phyloP scores from a whole-genome alignment of 2,113 vertebrate genomes.

The Mus spicilegus region DNA sequence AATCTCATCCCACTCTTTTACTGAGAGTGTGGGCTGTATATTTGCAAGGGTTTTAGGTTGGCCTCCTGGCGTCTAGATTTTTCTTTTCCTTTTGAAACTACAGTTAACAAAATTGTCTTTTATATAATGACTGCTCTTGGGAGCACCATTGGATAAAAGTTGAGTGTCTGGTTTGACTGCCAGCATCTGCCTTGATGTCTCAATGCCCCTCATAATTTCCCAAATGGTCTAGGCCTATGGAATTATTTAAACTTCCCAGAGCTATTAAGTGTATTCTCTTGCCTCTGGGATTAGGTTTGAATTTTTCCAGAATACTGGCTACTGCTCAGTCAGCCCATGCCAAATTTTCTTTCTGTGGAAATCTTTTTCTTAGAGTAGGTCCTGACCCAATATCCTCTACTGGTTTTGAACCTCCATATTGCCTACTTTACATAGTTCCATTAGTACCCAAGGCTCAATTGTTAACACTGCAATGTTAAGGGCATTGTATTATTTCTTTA shows the following conservation, averaged over 20 bases:
- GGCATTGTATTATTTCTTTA: neutral
- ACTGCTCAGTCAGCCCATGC: fast-evolving
- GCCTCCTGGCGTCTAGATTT: neutral
- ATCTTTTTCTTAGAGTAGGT: neutral
- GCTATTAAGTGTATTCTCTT: neutral
- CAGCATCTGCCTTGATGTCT: neutral
- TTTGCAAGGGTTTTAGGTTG: neutral
- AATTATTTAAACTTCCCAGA: neutral
- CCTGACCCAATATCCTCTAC: neutral
- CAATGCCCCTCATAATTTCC: neutral
- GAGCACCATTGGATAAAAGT: neutral
- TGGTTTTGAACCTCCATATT: neutral
- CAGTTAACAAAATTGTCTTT: neutral
- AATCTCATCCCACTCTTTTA: no score
- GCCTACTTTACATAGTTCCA: fast-evolving
- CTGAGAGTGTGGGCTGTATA: neutral
- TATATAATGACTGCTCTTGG: neutral
- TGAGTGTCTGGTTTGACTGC: neutral
- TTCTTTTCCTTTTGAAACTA: neutral
- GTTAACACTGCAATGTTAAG: fast-evolving
- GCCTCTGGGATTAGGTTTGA: neutral
- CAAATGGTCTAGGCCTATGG: neutral
- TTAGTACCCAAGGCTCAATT: fast-evolving
- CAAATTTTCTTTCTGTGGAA: neutral
- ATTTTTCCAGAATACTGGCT: neutral